Conservation (phyloP, 2,113 vertebrate genomes). For the Psittacus erithacus region DNA sequence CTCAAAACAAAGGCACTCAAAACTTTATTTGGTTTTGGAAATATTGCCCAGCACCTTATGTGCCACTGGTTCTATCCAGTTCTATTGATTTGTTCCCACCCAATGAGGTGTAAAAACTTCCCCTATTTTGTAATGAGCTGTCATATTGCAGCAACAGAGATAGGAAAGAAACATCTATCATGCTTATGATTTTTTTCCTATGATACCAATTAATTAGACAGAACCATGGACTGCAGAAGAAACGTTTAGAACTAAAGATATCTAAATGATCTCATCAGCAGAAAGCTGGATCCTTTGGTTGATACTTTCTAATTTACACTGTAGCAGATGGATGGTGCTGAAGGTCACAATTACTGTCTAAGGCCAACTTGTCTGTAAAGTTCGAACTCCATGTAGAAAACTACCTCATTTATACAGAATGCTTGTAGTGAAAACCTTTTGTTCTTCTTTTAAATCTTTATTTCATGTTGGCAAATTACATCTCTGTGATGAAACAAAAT, state of each 20-base stretch:
- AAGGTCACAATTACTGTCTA: conserved; percentile 44
- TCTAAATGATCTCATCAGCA: conserved; percentile 15
- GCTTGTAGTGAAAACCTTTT: conserved; percentile 15
- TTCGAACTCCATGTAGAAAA: conserved; percentile 13
- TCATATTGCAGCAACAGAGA: background rate
- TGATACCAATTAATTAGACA: conserved; percentile 32
- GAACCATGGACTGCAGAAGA: background rate
- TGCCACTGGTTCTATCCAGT: background rate
- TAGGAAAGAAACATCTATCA: background rate
- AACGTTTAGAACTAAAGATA: conserved; percentile 16
- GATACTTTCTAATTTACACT: conserved; percentile 42
- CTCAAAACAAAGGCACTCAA: background rate
- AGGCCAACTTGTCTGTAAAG: background rate
- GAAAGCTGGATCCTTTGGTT: conserved; percentile 14
- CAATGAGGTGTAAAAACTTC: background rate
- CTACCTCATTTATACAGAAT: conserved; percentile 1
- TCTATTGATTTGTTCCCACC: background rate
- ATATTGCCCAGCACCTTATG: background rate
- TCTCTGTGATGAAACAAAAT: conserved; percentile 2
- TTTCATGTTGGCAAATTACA: conserved; percentile 25
- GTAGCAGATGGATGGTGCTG: conserved; percentile 51
- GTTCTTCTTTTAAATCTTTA: conserved; percentile 20
- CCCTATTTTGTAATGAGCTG: background rate
- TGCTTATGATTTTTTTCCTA: background rate
- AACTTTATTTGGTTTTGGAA: background rate